Evolutionary conservation across 2,797 vertebrate species (phyloP).

Genomic region (Pelochelys cantorii): DNA sequence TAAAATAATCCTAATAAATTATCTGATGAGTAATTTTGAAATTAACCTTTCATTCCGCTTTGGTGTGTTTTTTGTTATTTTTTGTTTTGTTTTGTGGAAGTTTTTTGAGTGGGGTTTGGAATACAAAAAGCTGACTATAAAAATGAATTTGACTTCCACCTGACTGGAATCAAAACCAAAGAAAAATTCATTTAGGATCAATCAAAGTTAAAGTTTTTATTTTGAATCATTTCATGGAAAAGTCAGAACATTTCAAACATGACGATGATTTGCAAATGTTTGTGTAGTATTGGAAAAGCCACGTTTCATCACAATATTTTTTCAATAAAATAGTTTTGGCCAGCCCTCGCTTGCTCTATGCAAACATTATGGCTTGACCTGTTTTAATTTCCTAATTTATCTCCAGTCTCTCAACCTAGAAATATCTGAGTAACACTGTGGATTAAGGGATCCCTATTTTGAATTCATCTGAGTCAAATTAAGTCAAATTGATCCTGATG

Average conservation of each 20-base stretch:
- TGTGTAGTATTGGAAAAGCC: background rate
- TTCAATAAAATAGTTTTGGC: background rate
- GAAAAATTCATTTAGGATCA: background rate
- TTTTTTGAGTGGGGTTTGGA: background rate
- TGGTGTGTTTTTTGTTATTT: background rate
- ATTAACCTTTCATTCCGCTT: background rate
- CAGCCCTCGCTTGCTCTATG: background rate
- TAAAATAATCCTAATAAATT: background rate
- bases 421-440: background rate
- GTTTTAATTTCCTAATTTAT: background rate
- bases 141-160: background rate
- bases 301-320: background rate
- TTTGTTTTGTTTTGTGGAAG: too few species aligned
- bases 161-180: background rate
- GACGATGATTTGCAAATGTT: background rate
- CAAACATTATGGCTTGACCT: background rate
- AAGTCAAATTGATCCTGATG: slow-evolving; percentile 6
- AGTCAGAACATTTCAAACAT: background rate
- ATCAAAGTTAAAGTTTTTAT: background rate
- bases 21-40: background rate
- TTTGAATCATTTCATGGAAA: background rate
- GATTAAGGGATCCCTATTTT: background rate
- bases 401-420: background rate
- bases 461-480: slow-evolving; percentile 5
- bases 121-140: background rate